Base-by-base conservation (phyloP, 2,888 invertebrate genomes). In the Pyrocoelia pectoralis region DNA sequence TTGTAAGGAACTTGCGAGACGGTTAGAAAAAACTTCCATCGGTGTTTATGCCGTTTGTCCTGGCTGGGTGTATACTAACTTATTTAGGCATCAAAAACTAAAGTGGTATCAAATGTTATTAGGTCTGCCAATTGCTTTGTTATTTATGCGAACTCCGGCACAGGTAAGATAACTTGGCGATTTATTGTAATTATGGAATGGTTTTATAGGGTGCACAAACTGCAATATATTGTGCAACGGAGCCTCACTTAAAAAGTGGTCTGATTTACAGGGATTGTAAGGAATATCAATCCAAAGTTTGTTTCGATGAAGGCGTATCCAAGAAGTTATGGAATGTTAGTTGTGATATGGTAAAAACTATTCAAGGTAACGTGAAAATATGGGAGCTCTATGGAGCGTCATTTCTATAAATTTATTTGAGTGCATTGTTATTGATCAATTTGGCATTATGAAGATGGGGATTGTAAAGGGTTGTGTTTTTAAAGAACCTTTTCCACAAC, bases 21-120 rank as follows among this genome's bases (percentile, higher is more conserved):
- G 84, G 68, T 76, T 85, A 4, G 80, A 83, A 69, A 83, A 84
- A 12, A 83, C 81, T 0, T 88, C 87, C 0, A 83, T 91, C 13
- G 87, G 87, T 69, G 88, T 89, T 0, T 88, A 88, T 71, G 84
- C 88, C 18, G 85, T 90, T 66, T 93, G 92, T 73, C 94, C 94
- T 0, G 94, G 93, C 5, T 92, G 92, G 83, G 90, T 90, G 48
- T 90, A 89, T 71, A 93, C 93, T 0, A 88, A 88, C 66, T 81
- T 94, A 50, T 92, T 91, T 75, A 86, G 92, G 81, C 85, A 87
- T 74, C 73, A 85, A 69, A 83, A 83, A 1, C 74, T 85, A 51
- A 88, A 84, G 74, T 92, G 92, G 90, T 90, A 90, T 75, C 89
- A 90, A 76, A 89, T 89, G 74, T 78, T 92, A 19, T 65, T 91